A percentile compares a stretch with the other conserved stretches of the same genome.
Conservation (phyloP, 2,888 invertebrate species). For the Microplitis deprimator region DNA sequence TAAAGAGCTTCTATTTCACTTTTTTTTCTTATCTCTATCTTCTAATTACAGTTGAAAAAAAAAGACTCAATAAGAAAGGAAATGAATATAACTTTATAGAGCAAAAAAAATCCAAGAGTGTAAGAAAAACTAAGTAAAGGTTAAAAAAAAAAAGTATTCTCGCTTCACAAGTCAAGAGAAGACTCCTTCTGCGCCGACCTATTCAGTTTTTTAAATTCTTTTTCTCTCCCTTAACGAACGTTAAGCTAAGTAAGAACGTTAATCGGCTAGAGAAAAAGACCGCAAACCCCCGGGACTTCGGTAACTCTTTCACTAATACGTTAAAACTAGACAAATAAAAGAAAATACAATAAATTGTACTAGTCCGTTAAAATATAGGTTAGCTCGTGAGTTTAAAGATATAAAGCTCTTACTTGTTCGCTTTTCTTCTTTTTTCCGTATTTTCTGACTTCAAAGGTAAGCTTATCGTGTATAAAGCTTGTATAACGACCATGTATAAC, state of each 20-base stretch:
- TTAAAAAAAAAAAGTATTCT: constrained; percentile 38
- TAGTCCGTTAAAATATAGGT: background rate
- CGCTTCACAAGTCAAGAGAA: constrained; percentile 41
- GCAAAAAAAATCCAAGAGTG: constrained; percentile 13
- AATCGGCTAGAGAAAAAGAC: constrained; percentile 55
- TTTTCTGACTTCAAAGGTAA: constrained; percentile 5
- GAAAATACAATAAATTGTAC: constrained; percentile 15
- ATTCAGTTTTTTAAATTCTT: constrained; percentile 26
- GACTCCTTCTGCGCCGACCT: constrained; percentile 34
- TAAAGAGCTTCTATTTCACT: constrained; percentile 6
- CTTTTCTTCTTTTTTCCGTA: background rate
- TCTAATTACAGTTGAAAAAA: constrained; percentile 31
- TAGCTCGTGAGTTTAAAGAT: constrained; percentile 3
- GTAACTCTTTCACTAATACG: constrained; percentile 63
- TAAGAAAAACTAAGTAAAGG: constrained; percentile 16
- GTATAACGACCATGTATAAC: constrained; percentile 2
- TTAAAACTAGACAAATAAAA: constrained; percentile 44
- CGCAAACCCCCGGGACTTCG: constrained; percentile 51
- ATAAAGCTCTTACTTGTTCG: background rate
- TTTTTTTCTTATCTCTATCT: constrained; percentile 16
- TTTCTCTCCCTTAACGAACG: constrained; percentile 55
- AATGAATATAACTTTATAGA: constrained; percentile 1
- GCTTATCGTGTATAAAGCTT: background rate
- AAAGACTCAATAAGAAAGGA: constrained; percentile 13
- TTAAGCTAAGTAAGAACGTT: constrained; percentile 61